These are phyloP conservation scores for Puffinus mauretanicus DNA, from an alignment of 2,113 vertebrate genomes.

Conservation along the genomic window DNA sequence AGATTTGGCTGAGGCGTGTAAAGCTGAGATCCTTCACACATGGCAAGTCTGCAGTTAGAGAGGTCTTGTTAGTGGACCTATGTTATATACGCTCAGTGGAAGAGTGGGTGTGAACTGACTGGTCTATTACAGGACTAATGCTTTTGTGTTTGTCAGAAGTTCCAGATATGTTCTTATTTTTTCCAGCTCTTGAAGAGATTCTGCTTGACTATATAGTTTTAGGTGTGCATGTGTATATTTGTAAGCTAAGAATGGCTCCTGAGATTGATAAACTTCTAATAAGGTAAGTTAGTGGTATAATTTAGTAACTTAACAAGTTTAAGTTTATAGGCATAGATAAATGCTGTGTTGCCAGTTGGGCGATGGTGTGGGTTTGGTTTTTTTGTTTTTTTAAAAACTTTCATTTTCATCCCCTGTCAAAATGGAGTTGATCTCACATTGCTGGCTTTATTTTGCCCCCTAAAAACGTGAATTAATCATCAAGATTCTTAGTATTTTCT, in stretches of 20 bases:
- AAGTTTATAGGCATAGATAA: background rate
- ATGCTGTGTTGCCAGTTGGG: background rate
- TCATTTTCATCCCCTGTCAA: background rate
- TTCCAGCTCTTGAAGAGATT: background rate
- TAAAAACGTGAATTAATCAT: background rate
- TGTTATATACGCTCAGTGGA: background rate
- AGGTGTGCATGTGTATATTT: background rate
- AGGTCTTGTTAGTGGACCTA: background rate
- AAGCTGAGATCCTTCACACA: background rate
- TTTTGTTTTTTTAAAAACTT: background rate
- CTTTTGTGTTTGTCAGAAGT: background rate
- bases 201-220: background rate
- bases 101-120: background rate
- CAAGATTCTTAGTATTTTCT: background rate
- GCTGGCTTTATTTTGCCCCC: background rate
- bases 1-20: background rate
- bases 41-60: background rate
- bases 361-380: background rate
- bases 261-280: background rate
- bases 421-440: background rate
- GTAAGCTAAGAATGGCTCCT: background rate
- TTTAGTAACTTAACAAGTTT: background rate
- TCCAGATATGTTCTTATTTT: background rate
- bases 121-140: background rate
- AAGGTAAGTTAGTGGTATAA: background rate